These are phyloP conservation scores for Haliaeetus leucogaster DNA, from an alignment of 2,113 vertebrate species.

Conservation along the genomic window DNA sequence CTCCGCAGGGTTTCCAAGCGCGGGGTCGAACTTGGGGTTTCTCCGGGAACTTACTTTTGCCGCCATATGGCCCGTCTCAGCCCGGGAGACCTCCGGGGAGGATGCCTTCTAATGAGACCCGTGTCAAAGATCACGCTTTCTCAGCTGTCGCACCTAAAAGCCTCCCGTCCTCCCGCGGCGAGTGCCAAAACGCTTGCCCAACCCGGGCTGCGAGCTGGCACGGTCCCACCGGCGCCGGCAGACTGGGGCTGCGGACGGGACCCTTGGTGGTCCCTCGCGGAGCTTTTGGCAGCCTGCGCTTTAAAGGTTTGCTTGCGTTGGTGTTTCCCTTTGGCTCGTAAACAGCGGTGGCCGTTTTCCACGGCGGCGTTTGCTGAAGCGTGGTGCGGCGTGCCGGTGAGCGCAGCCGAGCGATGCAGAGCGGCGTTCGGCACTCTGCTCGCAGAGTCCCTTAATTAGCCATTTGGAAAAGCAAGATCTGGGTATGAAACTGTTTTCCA, in stretches of 20 bases:
- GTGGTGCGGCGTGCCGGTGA: neutral
- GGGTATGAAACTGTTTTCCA: neutral
- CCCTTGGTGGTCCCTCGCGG: rapidly evolving
- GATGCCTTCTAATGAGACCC: neutral
- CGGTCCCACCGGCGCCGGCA: rapidly evolving
- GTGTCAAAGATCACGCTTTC: conserved; percentile 40
- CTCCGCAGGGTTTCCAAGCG: neutral
- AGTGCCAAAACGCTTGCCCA: neutral
- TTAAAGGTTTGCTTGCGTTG: neutral
- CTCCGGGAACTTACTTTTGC: neutral
- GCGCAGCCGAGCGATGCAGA: rapidly evolving
- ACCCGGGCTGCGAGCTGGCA: neutral
- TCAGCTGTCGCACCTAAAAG: conserved; percentile 24
- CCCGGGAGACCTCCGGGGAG: neutral
- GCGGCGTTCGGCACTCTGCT: rapidly evolving
- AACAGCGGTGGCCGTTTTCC: neutral
- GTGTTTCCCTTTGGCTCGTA: neutral
- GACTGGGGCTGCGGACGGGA: neutral
- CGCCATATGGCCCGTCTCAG: conserved; percentile 48
- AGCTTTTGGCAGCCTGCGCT: neutral
- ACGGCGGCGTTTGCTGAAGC: rapidly evolving
- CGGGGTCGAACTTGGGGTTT: neutral
- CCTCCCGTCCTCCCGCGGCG: neutral
- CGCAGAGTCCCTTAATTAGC: neutral
- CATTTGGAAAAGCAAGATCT: neutral